Percentiles rank a stretch among this genome's conserved stretches.
Conservation (phyloP, 2,888 invertebrate species). For the Aspidapion aeneum region DNA sequence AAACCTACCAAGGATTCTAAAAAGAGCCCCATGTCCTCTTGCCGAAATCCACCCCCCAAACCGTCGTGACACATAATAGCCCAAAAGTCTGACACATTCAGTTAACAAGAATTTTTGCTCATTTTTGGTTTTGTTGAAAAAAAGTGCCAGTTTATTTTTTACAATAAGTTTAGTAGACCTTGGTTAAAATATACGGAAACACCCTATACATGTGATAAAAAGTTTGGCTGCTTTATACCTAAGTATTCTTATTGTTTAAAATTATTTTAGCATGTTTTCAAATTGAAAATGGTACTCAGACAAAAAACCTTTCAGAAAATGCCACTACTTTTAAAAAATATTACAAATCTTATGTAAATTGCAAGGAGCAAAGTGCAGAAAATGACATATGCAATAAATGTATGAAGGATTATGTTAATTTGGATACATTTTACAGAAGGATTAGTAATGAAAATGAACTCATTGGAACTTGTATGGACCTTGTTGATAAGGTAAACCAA, state of each 20-base stretch:
- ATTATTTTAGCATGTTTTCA: conserved; percentile 54
- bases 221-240: neutral
- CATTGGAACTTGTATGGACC: conserved; percentile 63
- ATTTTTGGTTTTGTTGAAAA: no score
- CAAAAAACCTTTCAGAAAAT: conserved; percentile 48
- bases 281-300: conserved; percentile 47
- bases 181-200: no score
- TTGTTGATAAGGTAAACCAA: conserved; percentile 60
- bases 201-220: neutral
- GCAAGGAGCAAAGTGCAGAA: conserved; percentile 40
- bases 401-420: conserved; percentile 51
- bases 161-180: no score
- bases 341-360: conserved; percentile 49
- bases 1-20: no score
- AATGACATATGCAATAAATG: conserved; percentile 54
- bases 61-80: no score
- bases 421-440: conserved; percentile 57
- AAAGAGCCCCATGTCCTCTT: no score
- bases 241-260: neutral
- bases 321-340: conserved; percentile 51
- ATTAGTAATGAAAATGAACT: conserved; percentile 57
- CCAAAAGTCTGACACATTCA: no score
- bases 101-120: no score
- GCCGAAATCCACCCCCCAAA: no score
- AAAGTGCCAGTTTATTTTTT: no score